Evolutionary conservation across 1,140 invertebrate genomes (phyloP), one percentile per base, ranked within the genome.

Genomic region (Drosophila chauvacae): DNA sequence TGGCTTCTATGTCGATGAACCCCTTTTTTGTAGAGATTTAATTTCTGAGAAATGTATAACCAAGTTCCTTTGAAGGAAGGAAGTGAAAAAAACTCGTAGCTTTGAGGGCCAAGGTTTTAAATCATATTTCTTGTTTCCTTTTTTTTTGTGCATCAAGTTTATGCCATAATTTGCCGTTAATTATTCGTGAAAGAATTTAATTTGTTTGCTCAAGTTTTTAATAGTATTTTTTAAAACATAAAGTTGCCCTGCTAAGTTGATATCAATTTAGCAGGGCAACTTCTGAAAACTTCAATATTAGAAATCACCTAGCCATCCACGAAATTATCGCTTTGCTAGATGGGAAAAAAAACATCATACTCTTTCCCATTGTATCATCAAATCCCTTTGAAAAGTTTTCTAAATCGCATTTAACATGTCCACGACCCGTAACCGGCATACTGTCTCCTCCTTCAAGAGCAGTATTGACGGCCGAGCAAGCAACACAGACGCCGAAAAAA

Each of bases 1-100:
- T 20, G 30, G 47, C 47, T 50, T 64, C 37, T 20, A 63, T 65
- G 60, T 45, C 39, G 63, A 44, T 68, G 64, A 68, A 68, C 64
- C 35, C 35, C 5, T 20, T n/a, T 65, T 60, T n/a, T 35, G 7
- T 48, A 26, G 6, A n/a, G 48, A 18, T 39, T 37, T 23, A 10
- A 13, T 37, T 35, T 56, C 14, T 28, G 23, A 2, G 33, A 20
- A 23, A 20, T 35, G 28, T 55, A 30, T n/a, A 30, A 14, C 23
- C 28, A 33, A 53, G 9, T 56, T 56, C 1, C 6, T 4, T 23
- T 26, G 3, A 51, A n/a, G 23, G 23, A 26, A 61, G 47, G 51
- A 55, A 37, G 33, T 37, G 33, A 53, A 53, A 35, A 35, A 9
- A 53, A 53, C n/a, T 33, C 28, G 9, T 14, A 20, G 28, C 28